Evolutionary conservation across 2,888 invertebrate genomes (phyloP).

Genomic region (Crepidodera aurea): DNA sequence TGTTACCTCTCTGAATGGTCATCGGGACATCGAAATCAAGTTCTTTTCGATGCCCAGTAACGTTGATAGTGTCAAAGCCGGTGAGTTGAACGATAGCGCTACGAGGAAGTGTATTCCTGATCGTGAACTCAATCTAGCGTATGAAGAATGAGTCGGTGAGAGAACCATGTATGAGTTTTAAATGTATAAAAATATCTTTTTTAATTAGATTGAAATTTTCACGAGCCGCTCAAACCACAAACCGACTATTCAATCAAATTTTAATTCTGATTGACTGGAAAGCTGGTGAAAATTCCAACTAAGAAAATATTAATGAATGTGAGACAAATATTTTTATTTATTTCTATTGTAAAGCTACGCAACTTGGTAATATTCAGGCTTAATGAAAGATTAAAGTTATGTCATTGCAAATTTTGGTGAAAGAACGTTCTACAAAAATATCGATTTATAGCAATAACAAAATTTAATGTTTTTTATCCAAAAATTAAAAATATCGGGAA

Average conservation of each 20-base stretch:
- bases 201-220: neutral
- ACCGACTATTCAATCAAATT: no score
- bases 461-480: no score
- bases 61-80: constrained; percentile 33
- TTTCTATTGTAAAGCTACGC: neutral
- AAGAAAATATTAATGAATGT: no score
- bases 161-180: neutral
- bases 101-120: constrained; percentile 12
- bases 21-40: constrained; percentile 80
- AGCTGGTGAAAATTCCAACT: no score
- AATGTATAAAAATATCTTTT: constrained; percentile 7
- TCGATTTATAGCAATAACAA: no score
- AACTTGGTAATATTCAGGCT: neutral
- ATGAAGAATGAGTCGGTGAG: constrained; percentile 3
- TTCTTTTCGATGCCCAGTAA: constrained; percentile 69
- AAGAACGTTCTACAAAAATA: no score
- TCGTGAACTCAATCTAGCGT: constrained; percentile 15
- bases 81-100: constrained; percentile 19
- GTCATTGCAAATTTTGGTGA: no score
- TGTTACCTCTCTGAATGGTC: constrained; percentile 79
- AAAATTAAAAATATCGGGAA: no score
- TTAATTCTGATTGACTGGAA: no score
- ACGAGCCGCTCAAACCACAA: no score
- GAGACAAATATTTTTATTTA: neutral
- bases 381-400: no score